These are phyloP conservation scores for Morone saxatilis DNA, from an alignment of 2,113 vertebrate species.

Conservation along the genomic window DNA sequence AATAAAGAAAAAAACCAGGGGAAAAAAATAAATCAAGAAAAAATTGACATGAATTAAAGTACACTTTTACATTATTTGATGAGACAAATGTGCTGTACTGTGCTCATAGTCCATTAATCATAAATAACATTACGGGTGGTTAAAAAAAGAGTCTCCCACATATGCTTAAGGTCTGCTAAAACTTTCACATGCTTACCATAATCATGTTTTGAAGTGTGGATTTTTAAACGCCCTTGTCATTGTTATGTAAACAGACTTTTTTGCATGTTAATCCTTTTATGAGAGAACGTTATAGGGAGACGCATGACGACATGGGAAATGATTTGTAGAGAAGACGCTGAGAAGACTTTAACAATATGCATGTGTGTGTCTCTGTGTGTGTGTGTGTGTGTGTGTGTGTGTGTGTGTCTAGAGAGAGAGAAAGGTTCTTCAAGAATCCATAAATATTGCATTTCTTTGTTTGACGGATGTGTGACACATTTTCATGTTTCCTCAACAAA, in stretches of 20 bases:
- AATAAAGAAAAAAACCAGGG: not conserved
- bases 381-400: constrained; percentile 18
- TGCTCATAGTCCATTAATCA: not conserved
- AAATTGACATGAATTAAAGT: not conserved
- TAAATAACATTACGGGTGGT: not conserved
- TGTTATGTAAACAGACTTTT: constrained; percentile 78
- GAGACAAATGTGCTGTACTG: not conserved
- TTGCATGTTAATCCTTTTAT: constrained; percentile 78
- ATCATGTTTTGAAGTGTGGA: constrained; percentile 56
- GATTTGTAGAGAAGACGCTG: constrained; percentile 58
- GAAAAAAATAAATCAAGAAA: not conserved
- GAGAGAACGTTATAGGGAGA: constrained; percentile 56
- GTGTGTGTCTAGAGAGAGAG: constrained; percentile 22
- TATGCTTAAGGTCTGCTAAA: constrained; percentile 24
- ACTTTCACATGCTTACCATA: constrained; percentile 57
- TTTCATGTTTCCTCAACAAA: constrained; percentile 84
- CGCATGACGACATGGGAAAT: constrained; percentile 74
- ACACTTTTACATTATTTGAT: not conserved
- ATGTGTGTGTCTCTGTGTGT: constrained; percentile 37
- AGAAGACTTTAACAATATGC: constrained; percentile 59
- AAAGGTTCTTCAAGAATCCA: constrained; percentile 74
- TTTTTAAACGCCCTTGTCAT: constrained; percentile 68
- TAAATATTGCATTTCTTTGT: constrained; percentile 84
- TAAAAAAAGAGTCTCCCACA: not conserved
- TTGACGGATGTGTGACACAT: constrained; percentile 82